Percentiles rank a stretch among this genome's conserved stretches.
Conservation (phyloP, 2,888 invertebrate genomes). For the Candidula unifasciata region DNA sequence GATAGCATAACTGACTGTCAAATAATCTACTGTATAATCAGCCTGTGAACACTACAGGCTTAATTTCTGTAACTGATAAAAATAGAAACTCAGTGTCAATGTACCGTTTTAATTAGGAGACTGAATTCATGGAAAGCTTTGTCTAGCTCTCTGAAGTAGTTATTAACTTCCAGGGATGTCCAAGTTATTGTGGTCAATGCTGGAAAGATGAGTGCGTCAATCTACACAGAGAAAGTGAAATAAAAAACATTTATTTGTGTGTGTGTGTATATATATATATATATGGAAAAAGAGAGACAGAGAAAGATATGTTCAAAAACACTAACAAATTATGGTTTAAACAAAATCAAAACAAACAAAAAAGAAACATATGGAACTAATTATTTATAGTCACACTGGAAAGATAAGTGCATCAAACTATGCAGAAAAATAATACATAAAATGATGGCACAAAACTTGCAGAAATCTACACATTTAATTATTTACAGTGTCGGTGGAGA, state of each 20-base stretch:
- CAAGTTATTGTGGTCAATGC: constrained; percentile 44
- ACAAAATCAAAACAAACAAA: too few relatives aligned
- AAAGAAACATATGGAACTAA: too few relatives aligned
- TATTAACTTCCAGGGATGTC: constrained; percentile 45
- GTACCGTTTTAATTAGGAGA: constrained; percentile 80
- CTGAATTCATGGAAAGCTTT: constrained; percentile 89
- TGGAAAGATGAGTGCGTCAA: constrained; percentile 42
- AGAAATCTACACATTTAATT: too few relatives aligned
- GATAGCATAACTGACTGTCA: neutral
- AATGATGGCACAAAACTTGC: too few relatives aligned
- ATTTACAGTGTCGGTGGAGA: too few relatives aligned
- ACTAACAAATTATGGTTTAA: too few relatives aligned
- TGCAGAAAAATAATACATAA: too few relatives aligned
- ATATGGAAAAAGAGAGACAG: too few relatives aligned
- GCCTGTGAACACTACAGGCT: neutral
- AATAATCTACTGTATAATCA: neutral
- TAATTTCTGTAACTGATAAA: neutral
- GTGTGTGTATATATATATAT: too few relatives aligned
- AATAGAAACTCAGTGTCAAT: neutral
- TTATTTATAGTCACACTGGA: too few relatives aligned
- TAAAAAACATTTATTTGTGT: neutral
- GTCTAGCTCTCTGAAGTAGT: constrained; percentile 80
- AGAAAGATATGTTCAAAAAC: too few relatives aligned
- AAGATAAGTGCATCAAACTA: neutral
- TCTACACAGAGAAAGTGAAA: constrained; percentile 30